Evolutionary conservation across 2,113 vertebrate genomes (phyloP).

Genomic region (Gallinago undulata): DNA sequence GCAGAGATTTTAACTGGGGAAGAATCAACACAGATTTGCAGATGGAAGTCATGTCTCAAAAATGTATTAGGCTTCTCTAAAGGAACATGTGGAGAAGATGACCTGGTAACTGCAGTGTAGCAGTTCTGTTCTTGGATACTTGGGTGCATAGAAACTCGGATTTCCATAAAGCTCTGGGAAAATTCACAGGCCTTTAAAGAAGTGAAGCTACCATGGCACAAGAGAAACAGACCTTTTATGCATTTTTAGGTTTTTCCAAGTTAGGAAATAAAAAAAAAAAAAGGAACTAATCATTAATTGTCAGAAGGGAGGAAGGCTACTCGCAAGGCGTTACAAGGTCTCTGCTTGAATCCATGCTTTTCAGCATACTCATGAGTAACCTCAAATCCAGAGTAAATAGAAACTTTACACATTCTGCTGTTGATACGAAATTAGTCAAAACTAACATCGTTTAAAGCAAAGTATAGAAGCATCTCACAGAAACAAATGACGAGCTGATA

Average conservation of each 20-base stretch:
- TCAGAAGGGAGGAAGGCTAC: not conserved
- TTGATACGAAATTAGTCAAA: not conserved
- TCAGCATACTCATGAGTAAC: not conserved
- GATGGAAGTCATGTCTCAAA: slow-evolving; percentile 26
- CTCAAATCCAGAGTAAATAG: not conserved
- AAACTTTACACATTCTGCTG: not conserved
- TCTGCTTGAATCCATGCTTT: not conserved
- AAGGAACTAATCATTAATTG: not conserved
- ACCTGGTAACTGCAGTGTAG: not conserved
- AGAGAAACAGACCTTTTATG: not conserved
- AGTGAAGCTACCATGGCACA: not conserved
- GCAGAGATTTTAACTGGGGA: not conserved
- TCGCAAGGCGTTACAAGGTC: not conserved
- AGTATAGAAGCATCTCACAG: not conserved
- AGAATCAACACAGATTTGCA: not conserved
- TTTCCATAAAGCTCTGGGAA: not conserved
- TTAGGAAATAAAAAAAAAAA: not conserved
- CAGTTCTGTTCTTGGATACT: not conserved
- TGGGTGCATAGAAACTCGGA: not conserved
- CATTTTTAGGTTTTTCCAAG: not conserved
- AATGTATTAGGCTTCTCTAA: not conserved
- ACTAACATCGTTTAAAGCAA: not conserved
- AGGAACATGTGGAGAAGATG: not conserved
- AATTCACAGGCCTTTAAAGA: not conserved
- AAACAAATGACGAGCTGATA: not conserved